Evolutionary conservation across 92 coral and sea anemone species (phyloP).

Genomic region (Scolanthus callimorphus): DNA sequence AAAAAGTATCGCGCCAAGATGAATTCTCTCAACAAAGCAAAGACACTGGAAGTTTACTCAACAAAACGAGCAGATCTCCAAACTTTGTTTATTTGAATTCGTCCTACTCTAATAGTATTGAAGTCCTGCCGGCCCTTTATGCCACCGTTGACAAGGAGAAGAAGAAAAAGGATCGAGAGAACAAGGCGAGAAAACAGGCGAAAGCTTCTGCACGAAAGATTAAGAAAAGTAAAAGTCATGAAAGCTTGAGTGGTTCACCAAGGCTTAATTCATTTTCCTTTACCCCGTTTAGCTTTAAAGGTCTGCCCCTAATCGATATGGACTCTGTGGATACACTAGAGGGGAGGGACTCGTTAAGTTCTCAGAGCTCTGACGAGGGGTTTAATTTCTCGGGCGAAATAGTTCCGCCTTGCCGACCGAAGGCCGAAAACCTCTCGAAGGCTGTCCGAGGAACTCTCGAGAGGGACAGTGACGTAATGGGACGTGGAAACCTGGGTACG

Average conservation of each 20-base stretch:
- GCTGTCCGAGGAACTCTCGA: conserved; percentile 27
- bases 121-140: conserved; percentile 72
- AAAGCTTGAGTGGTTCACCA: conserved; percentile 41
- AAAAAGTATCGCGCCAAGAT: background rate
- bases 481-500: no score
- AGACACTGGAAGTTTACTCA: background rate
- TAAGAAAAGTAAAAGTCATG: conserved; percentile 57
- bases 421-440: conserved; percentile 42
- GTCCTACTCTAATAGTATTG: conserved; percentile 76
- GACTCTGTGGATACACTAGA: conserved; percentile 11
- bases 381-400: conserved; percentile 4
- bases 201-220: conserved; percentile 24
- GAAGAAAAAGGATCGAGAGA: conserved; percentile 58
- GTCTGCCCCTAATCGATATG: conserved; percentile 18
- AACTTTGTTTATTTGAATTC: conserved; percentile 71
- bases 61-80: conserved; percentile 49
- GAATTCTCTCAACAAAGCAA: background rate
- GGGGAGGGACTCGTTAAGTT: background rate
- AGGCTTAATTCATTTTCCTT: conserved; percentile 31
- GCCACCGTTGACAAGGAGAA: conserved; percentile 73
- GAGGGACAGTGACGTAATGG: no score
- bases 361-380: background rate
- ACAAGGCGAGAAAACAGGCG: conserved; percentile 22
- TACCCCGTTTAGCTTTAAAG: conserved; percentile 35
- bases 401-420: conserved; percentile 15